Conservation (phyloP, 2,888 invertebrate species). For the Xestia xanthographa region DNA sequence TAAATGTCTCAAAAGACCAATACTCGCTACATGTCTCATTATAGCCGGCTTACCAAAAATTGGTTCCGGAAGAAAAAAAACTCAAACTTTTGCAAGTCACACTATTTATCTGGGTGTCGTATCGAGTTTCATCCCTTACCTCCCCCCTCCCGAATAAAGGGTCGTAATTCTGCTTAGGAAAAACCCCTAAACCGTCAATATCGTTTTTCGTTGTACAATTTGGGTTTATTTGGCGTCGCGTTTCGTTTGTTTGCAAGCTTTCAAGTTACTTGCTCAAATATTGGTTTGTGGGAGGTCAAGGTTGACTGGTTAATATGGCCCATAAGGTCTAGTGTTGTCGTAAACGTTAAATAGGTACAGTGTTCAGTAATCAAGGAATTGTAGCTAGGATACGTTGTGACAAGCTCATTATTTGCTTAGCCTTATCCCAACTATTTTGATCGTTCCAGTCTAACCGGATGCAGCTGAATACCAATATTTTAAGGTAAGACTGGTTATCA, state of each 20-base stretch:
- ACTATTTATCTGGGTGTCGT: slow-evolving; percentile 66
- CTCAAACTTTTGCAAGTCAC: slow-evolving; percentile 57
- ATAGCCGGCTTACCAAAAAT: slow-evolving; percentile 47
- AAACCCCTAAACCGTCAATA: slow-evolving; percentile 71
- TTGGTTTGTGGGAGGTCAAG: slow-evolving; percentile 60
- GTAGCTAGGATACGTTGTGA: not conserved
- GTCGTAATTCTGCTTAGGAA: slow-evolving; percentile 68
- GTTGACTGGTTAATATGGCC: slow-evolving; percentile 54
- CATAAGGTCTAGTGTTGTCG: slow-evolving; percentile 53
- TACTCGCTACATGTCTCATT: slow-evolving; percentile 27
- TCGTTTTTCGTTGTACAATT: slow-evolving; percentile 74
- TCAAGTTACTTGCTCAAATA: slow-evolving; percentile 71
- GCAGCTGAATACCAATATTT: not conserved
- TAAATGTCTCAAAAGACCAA: not conserved
- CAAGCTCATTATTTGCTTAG: not conserved
- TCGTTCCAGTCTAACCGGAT: not conserved
- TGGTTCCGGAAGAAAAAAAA: slow-evolving; percentile 46
- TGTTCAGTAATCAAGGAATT: slow-evolving; percentile 23
- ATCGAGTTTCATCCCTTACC: slow-evolving; percentile 61
- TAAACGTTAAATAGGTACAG: slow-evolving; percentile 49
- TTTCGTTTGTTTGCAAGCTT: slow-evolving; percentile 72
- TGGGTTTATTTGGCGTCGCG: slow-evolving; percentile 73
- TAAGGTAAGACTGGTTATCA: not conserved
- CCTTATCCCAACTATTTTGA: not conserved
- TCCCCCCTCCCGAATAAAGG: slow-evolving; percentile 60